Evolutionary conservation across 2,113 vertebrate genomes (phyloP), one percentile per base, ranked within the genome.

Genomic region (Rostratula benghalensis): DNA sequence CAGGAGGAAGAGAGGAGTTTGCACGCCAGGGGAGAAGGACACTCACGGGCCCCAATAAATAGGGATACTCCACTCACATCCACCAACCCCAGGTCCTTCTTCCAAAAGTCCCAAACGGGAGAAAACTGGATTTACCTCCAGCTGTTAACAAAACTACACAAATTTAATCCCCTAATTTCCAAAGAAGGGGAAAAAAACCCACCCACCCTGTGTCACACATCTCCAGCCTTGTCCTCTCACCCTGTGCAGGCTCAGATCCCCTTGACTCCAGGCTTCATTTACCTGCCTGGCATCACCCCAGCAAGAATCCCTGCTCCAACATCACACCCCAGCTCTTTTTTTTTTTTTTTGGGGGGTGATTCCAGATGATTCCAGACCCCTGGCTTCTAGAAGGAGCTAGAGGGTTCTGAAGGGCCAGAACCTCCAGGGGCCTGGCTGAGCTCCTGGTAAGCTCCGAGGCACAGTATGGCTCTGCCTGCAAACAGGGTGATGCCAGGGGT

Each of bases 391-490:
- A n/a, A 79, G 41, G 31, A 86, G 22, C 68, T 45, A 77, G 39
- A 74, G 51, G 51, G 24, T 17, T 39, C 33, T 3, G 20, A 14
- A 14, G 41, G 46, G 21, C 27, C 17, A 9, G 9, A n/a, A n/a
- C 1, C 1, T 28, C 43, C 22, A 11, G 6, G 30, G 15, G 54
- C 3, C 3, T 20, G 61, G 41, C 48, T 0, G 11, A 64, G 57
- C 35, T 64, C 11, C 11, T 0, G 10, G 48, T 28, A 39, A 17
- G 1, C 24, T 75, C 2, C 0, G 1, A 25, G 75, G 46, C 3
- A 3, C 6, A 3, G 11, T 16, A 1, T 6, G 14, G 43, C 37
- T 85, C 56, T 75, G 48, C 28, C 45, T 54, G 57, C 50, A 18
- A 50, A 37, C 11, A 10, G 63, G 28, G 64, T 63, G 46, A 45